A percentile compares a stretch with the other conserved stretches of the same genome.
These are phyloP conservation scores for Frankliniella intonsa DNA, from an alignment of 2,888 invertebrate genomes.

Conservation along the genomic window DNA sequence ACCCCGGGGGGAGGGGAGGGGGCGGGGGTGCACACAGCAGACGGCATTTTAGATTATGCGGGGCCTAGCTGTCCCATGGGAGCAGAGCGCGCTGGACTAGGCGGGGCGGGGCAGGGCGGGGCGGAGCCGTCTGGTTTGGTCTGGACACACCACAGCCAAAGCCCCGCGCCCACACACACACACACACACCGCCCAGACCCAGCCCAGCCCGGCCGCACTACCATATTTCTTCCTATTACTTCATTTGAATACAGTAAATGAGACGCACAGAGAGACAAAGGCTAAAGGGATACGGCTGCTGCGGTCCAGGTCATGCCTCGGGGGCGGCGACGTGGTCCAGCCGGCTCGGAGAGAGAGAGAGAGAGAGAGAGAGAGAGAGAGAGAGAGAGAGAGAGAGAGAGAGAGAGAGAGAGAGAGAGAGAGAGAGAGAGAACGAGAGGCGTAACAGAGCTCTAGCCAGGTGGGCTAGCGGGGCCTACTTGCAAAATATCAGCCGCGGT, in stretches of 20 bases:
- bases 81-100: neutral
- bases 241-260: slow-evolving; percentile 27
- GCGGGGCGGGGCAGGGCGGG: neutral
- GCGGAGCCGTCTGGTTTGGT: neutral
- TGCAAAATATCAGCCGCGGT: neutral
- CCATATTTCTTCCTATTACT: slow-evolving; percentile 27
- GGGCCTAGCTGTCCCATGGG: neutral
- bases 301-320: slow-evolving; percentile 13
- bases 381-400: no score
- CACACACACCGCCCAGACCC: neutral
- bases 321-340: neutral
- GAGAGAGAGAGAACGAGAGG: no score
- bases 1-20: neutral
- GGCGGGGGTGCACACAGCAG: neutral
- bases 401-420: no score
- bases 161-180: no score
- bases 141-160: neutral
- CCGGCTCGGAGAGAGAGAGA: no score
- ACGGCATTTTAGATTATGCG: slow-evolving; percentile 25
- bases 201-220: neutral
- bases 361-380: no score
- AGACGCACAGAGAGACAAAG: slow-evolving; percentile 20
- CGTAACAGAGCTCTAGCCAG: no score
- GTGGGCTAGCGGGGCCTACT: no score
- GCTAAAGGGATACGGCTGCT: slow-evolving; percentile 2